Conservation (phyloP, 2,888 invertebrate species). For the Dasypogon diadema region DNA sequence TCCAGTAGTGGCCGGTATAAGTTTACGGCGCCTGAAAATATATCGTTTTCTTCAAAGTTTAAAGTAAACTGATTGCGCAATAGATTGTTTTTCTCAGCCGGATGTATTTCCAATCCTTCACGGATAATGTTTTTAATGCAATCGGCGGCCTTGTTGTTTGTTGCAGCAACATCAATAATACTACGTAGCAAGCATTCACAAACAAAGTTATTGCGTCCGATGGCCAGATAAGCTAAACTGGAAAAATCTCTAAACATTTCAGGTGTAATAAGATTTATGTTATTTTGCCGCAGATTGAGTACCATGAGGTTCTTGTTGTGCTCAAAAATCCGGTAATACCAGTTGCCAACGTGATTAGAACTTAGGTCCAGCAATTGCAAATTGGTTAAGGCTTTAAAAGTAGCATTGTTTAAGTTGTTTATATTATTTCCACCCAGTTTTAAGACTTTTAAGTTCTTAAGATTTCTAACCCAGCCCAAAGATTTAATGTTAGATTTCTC, state of each 20-base stretch:
- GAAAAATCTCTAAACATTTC: conserved; percentile 73
- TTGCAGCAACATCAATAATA: conserved; percentile 68
- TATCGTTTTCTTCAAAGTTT: neutral
- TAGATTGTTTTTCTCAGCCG: neutral
- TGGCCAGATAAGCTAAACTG: conserved; percentile 68
- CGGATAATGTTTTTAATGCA: conserved; percentile 23
- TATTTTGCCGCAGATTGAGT: conserved; percentile 71
- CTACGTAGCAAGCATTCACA: conserved; percentile 73
- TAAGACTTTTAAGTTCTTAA: conserved; percentile 69
- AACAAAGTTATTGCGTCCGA: conserved; percentile 73
- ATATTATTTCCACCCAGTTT: conserved; percentile 72
- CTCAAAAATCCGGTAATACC: conserved; percentile 70
- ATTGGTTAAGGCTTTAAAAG: conserved; percentile 65
- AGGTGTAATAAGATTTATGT: conserved; percentile 71
- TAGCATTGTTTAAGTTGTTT: conserved; percentile 61
- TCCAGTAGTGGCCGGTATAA: conserved; percentile 12
- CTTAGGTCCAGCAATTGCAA: conserved; percentile 71
- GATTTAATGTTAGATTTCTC: conserved; percentile 67
- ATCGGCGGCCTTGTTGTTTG: conserved; percentile 58
- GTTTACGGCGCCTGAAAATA: neutral
- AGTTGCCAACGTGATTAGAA: conserved; percentile 71
- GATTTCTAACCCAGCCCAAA: conserved; percentile 66
- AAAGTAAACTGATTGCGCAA: neutral
- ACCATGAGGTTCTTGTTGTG: conserved; percentile 67
- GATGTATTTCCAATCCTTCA: neutral